phyloP scores from a whole-genome alignment of 2,113 vertebrate species.

The Labrus mixtus region DNA sequence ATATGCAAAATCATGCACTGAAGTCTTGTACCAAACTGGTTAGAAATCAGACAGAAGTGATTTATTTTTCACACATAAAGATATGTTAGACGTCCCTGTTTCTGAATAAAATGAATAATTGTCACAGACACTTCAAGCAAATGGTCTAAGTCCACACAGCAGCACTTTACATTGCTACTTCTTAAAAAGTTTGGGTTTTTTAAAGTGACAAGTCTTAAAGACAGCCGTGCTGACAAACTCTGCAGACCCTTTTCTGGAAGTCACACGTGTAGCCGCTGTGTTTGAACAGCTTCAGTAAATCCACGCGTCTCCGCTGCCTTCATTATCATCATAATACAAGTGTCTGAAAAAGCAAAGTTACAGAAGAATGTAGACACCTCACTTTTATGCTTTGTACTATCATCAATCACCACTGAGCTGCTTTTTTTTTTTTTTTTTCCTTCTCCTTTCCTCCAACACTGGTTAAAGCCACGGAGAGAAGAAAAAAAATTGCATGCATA shows the following conservation, averaged over 20 bases:
- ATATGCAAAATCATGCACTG: background rate
- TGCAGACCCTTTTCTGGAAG: slow-evolving; percentile 43
- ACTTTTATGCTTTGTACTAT: slow-evolving; percentile 76
- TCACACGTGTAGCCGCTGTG: slow-evolving; percentile 45
- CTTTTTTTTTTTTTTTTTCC: too few species aligned
- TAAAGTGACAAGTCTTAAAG: slow-evolving; percentile 15
- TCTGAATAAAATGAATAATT: slow-evolving; percentile 1
- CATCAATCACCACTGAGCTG: slow-evolving; percentile 77
- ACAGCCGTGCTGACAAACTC: slow-evolving; percentile 60
- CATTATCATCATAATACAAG: slow-evolving; percentile 76
- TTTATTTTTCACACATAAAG: background rate
- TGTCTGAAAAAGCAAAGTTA: slow-evolving; percentile 73
- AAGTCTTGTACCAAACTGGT: background rate
- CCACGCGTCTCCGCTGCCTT: slow-evolving; percentile 48
- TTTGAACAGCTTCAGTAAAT: slow-evolving; percentile 66
- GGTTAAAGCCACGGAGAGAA: slow-evolving; percentile 60
- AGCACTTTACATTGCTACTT: slow-evolving; percentile 10
- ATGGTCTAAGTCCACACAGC: background rate
- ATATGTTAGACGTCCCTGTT: background rate
- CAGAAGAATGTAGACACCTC: slow-evolving; percentile 75
- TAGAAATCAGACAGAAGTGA: background rate
- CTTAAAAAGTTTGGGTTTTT: too few species aligned
- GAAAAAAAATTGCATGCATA: slow-evolving; percentile 74
- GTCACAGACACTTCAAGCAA: slow-evolving; percentile 16
- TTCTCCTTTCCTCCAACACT: slow-evolving; percentile 45